phyloP scores from a whole-genome alignment of 2,888 invertebrate species.

The Geotrupes spiniger region DNA sequence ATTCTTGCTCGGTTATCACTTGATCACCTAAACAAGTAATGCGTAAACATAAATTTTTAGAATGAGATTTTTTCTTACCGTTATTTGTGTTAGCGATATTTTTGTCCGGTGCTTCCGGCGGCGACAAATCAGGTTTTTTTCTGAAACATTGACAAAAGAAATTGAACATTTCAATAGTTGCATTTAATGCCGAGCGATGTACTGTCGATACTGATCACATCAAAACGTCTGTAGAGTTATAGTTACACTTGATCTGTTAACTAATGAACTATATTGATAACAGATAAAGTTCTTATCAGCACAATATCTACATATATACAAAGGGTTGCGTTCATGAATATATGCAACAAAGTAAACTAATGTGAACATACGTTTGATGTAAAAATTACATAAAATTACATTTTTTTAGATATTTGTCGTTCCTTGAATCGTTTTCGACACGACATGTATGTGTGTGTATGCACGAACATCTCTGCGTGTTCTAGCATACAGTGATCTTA shows the following conservation, averaged over 20 bases:
- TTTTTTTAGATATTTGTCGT: neutral
- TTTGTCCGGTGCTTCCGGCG: too few relatives aligned
- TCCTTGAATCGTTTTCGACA: too few relatives aligned
- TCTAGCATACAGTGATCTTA: too few relatives aligned
- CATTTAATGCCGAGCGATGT: neutral
- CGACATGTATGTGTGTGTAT: too few relatives aligned
- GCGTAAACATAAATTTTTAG: too few relatives aligned
- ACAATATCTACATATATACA: neutral
- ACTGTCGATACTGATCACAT: neutral
- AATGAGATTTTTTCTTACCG: neutral
- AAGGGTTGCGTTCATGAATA: neutral
- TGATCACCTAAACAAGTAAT: too few relatives aligned
- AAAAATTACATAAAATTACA: too few relatives aligned
- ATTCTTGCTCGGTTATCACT: too few relatives aligned
- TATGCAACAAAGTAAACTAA: too few relatives aligned
- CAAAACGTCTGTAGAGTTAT: neutral
- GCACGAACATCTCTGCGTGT: too few relatives aligned
- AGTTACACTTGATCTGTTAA: constrained; percentile 12
- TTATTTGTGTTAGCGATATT: too few relatives aligned
- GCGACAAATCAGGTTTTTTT: constrained; percentile 3
- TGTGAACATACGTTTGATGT: too few relatives aligned
- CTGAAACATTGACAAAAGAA: constrained; percentile 18
- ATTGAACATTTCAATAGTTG: constrained; percentile 16
- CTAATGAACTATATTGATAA: constrained; percentile 13
- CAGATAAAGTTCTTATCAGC: constrained; percentile 9